Evolutionary conservation across 2,888 invertebrate genomes (phyloP), one percentile per base, ranked within the genome.

Genomic region (Calliopum simillimum): DNA sequence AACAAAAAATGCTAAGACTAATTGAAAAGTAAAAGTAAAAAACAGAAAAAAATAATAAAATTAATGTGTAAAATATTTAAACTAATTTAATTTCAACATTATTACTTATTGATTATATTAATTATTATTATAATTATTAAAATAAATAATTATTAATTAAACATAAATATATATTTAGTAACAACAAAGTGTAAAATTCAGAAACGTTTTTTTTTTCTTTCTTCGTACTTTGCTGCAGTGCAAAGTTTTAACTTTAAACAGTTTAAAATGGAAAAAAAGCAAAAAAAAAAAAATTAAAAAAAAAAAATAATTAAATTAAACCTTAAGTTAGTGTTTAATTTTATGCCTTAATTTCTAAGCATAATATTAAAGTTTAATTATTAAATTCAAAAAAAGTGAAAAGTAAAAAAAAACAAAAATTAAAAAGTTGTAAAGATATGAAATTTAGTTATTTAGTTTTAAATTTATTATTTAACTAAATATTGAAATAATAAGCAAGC

Each of bases 261-360:
- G 25, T 53, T 69, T 66, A 62, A 70, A 62, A 73, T 72, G 70
- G 70, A n/a, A n/a, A 59, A 73, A 70, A 55, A 53, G 71, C 73
- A 73, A 73, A 71, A 77, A 73, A 75, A 76, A 61, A 69, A 46
- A 21, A 64, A 71, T 66, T n/a, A n/a, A n/a, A 66, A 23, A 68
- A 33, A 33, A 64, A 63, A 55, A 58, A 71, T 64, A 64, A 49
- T n/a, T n/a, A 16, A 72, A 72, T 76, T 73, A 81, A 81, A 78
- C 71, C 74, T 70, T 79, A 79, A 79, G 79, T 79, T 82, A 82
- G 83, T 82, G 82, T 77, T 81, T 82, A 82, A 80, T 78, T 71
- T 80, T 82, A 82, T 78, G 83, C 82, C 82, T 83, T 82, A 82
- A 82, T 83, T 82, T 82, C 77, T 83, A 83, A 83, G 82, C 82